Evolutionary conservation across 2,797 vertebrate genomes (phyloP).

Genomic region (Hydrophis major): DNA sequence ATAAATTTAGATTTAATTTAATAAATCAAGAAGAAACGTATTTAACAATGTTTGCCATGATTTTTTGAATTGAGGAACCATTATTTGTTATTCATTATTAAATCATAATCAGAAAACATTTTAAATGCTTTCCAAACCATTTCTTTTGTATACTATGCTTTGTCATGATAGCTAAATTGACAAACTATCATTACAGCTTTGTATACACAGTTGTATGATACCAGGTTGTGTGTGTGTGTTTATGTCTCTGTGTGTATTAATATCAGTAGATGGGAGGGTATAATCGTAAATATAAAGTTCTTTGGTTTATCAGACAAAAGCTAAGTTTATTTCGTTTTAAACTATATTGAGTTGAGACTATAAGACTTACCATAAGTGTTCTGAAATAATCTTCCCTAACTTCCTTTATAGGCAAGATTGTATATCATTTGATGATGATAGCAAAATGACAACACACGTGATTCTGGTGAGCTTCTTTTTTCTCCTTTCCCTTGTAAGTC

Average conservation of each 20-base stretch:
- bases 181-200: neutral
- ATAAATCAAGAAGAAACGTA: neutral
- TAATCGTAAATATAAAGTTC: neutral
- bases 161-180: neutral
- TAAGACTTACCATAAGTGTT: slow-evolving; percentile 6
- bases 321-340: neutral
- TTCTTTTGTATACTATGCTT: neutral
- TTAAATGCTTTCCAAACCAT: neutral
- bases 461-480: slow-evolving; percentile 69
- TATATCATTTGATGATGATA: slow-evolving; percentile 62
- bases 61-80: neutral
- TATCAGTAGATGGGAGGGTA: neutral
- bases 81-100: neutral
- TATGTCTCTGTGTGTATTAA: neutral
- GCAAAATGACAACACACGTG: slow-evolving; percentile 60
- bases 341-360: neutral
- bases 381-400: slow-evolving; percentile 45
- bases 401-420: slow-evolving; percentile 70
- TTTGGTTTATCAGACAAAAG: neutral
- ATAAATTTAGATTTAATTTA: neutral
- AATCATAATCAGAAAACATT: neutral
- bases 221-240: neutral
- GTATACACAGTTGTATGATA: neutral
- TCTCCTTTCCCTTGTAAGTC: neutral
- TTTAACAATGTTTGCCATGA: neutral